Conservation (phyloP, 2,113 vertebrate genomes). For the Labeo rohita region DNA sequence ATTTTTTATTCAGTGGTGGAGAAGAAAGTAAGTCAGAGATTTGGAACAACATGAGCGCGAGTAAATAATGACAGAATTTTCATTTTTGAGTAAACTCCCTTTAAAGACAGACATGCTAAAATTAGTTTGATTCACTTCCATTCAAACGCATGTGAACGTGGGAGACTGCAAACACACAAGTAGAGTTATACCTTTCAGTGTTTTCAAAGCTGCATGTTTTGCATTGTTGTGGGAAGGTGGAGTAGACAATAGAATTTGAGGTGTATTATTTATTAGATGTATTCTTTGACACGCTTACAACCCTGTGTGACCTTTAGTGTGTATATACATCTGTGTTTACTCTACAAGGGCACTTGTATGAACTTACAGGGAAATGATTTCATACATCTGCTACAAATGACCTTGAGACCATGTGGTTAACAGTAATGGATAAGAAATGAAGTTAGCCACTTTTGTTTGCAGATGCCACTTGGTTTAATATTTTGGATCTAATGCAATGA, state of each 20-base stretch:
- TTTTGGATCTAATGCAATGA: not conserved
- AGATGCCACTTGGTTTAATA: slow-evolving; percentile 1
- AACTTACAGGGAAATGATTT: not conserved
- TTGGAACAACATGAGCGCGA: not conserved
- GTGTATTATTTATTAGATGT: not conserved
- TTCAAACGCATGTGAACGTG: not conserved
- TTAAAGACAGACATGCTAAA: not conserved
- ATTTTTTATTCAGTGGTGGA: no score
- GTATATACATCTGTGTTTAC: not conserved
- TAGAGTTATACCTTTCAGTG: no score
- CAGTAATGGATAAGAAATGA: not conserved
- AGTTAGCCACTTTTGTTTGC: slow-evolving; percentile 8
- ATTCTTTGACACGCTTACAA: not conserved
- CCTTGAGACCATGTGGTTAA: not conserved
- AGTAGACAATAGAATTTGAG: not conserved
- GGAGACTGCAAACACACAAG: not conserved
- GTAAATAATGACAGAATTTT: not conserved
- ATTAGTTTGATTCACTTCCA: not conserved
- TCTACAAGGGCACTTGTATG: not conserved
- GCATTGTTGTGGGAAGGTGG: not conserved
- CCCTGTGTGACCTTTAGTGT: not conserved
- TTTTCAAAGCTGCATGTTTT: not conserved
- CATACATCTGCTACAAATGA: not conserved
- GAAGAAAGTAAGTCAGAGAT: not conserved
- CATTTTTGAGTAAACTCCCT: not conserved